phyloP scores from a whole-genome alignment of 92 coral and sea anemone genomes.

The Desmophyllum pertusum region DNA sequence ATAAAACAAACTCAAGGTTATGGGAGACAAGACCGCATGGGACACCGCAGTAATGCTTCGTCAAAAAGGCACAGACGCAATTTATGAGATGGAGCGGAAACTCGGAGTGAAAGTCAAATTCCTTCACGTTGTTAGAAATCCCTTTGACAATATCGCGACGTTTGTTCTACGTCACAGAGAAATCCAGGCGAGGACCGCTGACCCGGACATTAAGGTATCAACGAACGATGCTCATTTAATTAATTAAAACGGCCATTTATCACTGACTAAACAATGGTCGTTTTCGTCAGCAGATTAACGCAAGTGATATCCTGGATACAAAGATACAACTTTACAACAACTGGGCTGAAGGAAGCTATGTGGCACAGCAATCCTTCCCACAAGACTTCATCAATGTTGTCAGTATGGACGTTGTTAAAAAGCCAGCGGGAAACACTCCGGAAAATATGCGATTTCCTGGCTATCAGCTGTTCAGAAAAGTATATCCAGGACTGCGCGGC shows the following conservation, averaged over 20 bases:
- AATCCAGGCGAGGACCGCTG: not conserved
- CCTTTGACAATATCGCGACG: slow-evolving; percentile 13
- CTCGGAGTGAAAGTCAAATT: not conserved
- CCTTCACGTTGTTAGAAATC: slow-evolving; percentile 9
- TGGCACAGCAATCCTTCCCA: not conserved
- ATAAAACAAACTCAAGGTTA: not conserved
- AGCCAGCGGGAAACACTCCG: not conserved
- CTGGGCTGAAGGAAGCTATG: not conserved
- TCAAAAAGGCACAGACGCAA: not conserved
- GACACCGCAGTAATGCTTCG: slow-evolving; percentile 8
- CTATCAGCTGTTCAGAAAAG: not conserved
- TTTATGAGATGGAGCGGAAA: slow-evolving; percentile 1
- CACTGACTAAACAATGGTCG: not conserved
- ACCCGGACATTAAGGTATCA: not conserved
- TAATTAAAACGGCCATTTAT: not conserved
- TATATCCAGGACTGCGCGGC: slow-evolving; percentile 11
- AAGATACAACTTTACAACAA: not conserved
- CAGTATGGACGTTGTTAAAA: slow-evolving; percentile 1
- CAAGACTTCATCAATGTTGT: not conserved
- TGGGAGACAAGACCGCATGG: slow-evolving; percentile 29
- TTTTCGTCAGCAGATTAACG: not conserved
- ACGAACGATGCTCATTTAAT: too few relatives aligned
- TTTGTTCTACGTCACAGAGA: not conserved
- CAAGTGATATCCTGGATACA: not conserved
- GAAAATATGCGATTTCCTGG: not conserved